Percentiles rank a stretch among this genome's conserved stretches.
phyloP scores from a whole-genome alignment of 2,113 vertebrate species.

The Pagrus major region DNA sequence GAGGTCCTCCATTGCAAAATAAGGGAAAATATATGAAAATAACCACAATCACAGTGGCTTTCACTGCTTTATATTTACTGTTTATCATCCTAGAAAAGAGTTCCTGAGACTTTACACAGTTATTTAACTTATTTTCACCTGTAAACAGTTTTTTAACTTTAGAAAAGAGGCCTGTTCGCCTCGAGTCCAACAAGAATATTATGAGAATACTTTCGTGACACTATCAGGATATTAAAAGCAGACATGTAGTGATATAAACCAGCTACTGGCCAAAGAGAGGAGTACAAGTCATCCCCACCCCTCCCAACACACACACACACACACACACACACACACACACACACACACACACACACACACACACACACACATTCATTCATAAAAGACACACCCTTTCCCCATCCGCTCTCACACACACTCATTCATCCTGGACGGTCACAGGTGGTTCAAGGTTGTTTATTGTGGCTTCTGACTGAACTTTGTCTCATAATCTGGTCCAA shows the following conservation, averaged over 20 bases:
- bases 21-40: neutral
- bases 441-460: constrained; percentile 35
- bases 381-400: constrained; percentile 59
- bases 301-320: neutral
- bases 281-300: neutral
- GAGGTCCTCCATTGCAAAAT: neutral
- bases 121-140: neutral
- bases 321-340: neutral
- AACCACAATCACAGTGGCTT: neutral
- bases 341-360: too few relatives aligned
- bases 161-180: neutral
- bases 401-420: constrained; percentile 12
- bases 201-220: neutral
- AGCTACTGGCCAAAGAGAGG: neutral
- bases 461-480: neutral
- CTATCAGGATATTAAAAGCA: neutral
- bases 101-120: neutral
- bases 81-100: neutral
- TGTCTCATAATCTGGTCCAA: neutral
- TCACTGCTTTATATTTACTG: neutral
- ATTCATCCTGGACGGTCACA: constrained; percentile 42
- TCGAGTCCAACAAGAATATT: neutral
- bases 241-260: neutral
- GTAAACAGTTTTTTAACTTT: neutral
- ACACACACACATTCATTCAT: constrained; percentile 63